A percentile compares a stretch with the other conserved stretches of the same genome.
phyloP scores from a whole-genome alignment of 2,888 invertebrate genomes.

The Pedicia rivosa region DNA sequence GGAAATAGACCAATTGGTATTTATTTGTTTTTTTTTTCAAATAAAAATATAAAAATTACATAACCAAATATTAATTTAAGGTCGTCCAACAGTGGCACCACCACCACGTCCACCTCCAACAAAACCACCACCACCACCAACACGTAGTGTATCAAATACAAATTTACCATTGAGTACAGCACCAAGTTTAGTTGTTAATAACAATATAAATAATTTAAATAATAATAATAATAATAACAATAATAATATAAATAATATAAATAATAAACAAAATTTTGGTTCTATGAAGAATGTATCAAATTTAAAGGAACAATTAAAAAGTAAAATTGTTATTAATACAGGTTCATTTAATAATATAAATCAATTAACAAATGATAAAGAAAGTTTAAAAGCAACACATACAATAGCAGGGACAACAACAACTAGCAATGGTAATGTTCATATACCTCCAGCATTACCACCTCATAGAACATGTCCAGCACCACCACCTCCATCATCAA shows the following conservation, averaged over 20 bases:
- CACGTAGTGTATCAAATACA: conserved; percentile 29
- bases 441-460: conserved; percentile 26
- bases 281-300: conserved; percentile 22
- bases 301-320: conserved; percentile 26
- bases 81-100: conserved; percentile 26
- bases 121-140: conserved; percentile 31
- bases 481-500: conserved; percentile 24
- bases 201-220: neutral
- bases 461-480: conserved; percentile 29
- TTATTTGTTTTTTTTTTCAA: neutral
- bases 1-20: neutral
- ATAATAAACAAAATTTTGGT: conserved; percentile 6
- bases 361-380: too few relatives aligned
- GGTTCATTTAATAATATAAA: conserved; percentile 15
- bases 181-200: conserved; percentile 14
- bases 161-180: conserved; percentile 20
- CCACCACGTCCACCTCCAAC: conserved; percentile 23
- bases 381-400: conserved; percentile 16
- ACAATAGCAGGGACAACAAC: neutral
- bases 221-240: conserved; percentile 10
- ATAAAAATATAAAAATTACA: too few relatives aligned
- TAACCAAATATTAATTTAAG: conserved; percentile 13
- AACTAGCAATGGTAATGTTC: conserved; percentile 2
- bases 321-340: conserved; percentile 8
- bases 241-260: neutral